Base-by-base conservation (phyloP, 2,888 invertebrate species). In the Graphium colonna region DNA sequence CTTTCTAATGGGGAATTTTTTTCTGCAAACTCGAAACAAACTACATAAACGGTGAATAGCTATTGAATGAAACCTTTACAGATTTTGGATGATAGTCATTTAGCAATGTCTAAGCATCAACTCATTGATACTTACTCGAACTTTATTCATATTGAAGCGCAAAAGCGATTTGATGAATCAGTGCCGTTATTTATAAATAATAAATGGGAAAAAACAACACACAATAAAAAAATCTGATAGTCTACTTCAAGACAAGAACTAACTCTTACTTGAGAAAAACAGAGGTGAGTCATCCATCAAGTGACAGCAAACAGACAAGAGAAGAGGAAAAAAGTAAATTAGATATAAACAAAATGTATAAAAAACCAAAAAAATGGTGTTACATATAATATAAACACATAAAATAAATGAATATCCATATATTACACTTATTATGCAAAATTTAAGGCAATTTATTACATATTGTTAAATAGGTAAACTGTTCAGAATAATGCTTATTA, bases 211-310 rank as follows among this genome's bases (percentile, higher is more conserved):
- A 17, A 53, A 48, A 5, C n/a, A 42, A 13, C 3, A 28, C 15
- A 42, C 13, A 31, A 31, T 18, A 42, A n/a, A 12, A 45, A 12
- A 2, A 41, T 42, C 42, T 17, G 8, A 43, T 15, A 40, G 15
- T 33, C 28, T 47, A 43, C 36, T 36, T 7, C 39, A 13, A 49
- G 16, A 33, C 42, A 48, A 18, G 28, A 12, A 40, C 21, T 21
- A 46, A 59, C 48, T 60, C 67, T 67, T 67, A 67, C 67, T 65
- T 67, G 64, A 56, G 43, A 63, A 45, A 65, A 51, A 65, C 55
- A 59, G 61, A 61, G 49, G 38, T 51, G 59, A 54, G 58, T 60
- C 61, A 60, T 60, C 62, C 64, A 41, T 46, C 45, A 46, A 40
- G 49, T 44, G 44, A 53, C 44, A 48, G 53, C 44, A 31, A 33